A percentile compares a stretch with the other conserved stretches of the same genome.
Conservation (phyloP, 2,888 invertebrate genomes). For the Thymelicus lineola region DNA sequence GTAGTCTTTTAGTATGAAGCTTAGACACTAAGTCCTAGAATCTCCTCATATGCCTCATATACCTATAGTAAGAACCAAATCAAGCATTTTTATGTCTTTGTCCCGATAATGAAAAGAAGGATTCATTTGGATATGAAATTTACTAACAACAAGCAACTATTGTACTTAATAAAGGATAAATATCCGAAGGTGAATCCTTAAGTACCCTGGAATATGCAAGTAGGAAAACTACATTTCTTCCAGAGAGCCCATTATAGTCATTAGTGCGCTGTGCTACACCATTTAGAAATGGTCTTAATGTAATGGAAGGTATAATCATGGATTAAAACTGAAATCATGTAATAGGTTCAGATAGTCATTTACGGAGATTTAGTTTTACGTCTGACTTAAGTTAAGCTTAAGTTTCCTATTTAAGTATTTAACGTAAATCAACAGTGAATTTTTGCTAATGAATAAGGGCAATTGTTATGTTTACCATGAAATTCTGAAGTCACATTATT, state of each 20-base stretch:
- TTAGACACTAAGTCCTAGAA: no score
- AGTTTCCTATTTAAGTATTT: no score
- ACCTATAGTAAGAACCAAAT: no score
- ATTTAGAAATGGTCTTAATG: conserved; percentile 1
- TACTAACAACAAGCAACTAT: neutral
- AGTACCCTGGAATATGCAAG: neutral
- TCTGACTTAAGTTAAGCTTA: neutral
- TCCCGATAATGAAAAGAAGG: neutral
- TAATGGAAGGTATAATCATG: neutral
- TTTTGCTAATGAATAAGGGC: no score
- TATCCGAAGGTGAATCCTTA: neutral
- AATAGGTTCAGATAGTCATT: neutral
- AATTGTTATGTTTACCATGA: no score
- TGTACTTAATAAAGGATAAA: neutral
- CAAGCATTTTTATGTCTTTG: no score
- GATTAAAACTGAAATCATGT: conserved; percentile 7
- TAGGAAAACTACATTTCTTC: conserved; percentile 5
- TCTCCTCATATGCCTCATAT: no score
- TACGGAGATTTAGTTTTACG: neutral
- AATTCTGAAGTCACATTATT: no score
- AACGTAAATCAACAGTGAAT: no score
- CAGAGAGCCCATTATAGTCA: conserved; percentile 2
- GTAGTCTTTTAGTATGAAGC: no score
- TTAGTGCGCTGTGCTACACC: neutral
- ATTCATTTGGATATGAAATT: neutral